Percentiles rank a stretch among this genome's conserved stretches.
Conservation (phyloP, 92 coral and sea anemone genomes). For the Phymanthus crucifer region DNA sequence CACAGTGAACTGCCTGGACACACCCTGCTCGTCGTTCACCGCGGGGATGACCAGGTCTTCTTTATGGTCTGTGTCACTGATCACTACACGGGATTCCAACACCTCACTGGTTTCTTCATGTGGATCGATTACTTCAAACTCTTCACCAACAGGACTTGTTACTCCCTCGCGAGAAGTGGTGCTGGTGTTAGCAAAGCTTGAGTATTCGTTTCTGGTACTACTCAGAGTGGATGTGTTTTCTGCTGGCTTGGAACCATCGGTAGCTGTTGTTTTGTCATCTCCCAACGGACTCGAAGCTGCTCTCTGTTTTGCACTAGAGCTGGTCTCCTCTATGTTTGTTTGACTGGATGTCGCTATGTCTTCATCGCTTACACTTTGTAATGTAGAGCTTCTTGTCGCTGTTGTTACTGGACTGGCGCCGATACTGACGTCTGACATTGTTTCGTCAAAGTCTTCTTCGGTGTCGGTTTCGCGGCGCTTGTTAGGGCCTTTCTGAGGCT, state of each 20-base stretch:
- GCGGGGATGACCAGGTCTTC: constrained; percentile 62
- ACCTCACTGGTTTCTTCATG: constrained; percentile 43
- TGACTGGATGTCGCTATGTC: constrained; percentile 10
- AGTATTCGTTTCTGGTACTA: neutral
- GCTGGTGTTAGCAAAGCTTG: neutral
- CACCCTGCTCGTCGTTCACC: constrained; percentile 62
- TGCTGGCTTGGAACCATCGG: neutral
- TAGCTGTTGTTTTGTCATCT: neutral
- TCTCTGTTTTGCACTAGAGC: neutral
- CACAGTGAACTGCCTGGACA: constrained; percentile 55
- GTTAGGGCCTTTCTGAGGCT: constrained; percentile 43
- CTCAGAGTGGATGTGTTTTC: neutral
- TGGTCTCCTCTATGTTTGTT: neutral
- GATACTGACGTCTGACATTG: constrained; percentile 67
- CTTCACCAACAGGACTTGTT: constrained; percentile 41
- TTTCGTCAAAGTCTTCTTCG: constrained; percentile 66
- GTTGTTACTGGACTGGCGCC: constrained; percentile 46
- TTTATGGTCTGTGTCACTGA: constrained; percentile 48
- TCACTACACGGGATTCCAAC: constrained; percentile 39
- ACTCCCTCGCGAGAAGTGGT: constrained; percentile 11
- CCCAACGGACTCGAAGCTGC: constrained; percentile 8
- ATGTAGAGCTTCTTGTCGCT: constrained; percentile 46
- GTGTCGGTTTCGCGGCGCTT: constrained; percentile 29
- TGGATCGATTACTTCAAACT: constrained; percentile 57
- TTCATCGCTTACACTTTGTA: constrained; percentile 28